These are phyloP conservation scores for Idaea biselata DNA, from an alignment of 2,888 invertebrate species.

Conservation along the genomic window DNA sequence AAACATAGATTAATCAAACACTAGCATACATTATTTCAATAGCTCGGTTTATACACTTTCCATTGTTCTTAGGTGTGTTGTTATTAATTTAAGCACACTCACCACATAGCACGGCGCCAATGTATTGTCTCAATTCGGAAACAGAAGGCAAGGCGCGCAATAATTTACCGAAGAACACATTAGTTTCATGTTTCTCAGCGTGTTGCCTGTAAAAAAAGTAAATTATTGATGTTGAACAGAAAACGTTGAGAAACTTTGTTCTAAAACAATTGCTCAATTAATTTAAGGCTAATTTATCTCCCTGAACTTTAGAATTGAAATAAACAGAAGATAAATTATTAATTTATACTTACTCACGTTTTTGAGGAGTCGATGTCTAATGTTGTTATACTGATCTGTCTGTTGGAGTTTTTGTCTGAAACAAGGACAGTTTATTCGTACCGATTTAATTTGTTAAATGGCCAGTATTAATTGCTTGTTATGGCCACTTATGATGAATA, in stretches of 20 bases:
- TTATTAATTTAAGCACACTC: constrained; percentile 33
- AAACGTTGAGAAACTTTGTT: background rate
- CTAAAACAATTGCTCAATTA: background rate
- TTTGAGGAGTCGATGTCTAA: constrained; percentile 56
- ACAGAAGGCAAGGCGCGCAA: constrained; percentile 39
- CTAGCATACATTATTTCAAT: background rate
- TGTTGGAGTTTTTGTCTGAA: constrained; percentile 47
- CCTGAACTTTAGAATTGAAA: background rate
- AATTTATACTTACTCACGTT: constrained; percentile 73
- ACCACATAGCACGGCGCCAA: constrained; percentile 60
- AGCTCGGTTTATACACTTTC: background rate
- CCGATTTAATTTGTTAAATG: background rate
- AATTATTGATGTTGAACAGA: background rate
- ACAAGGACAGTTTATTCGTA: background rate
- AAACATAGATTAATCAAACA: background rate
- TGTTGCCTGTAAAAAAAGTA: constrained; percentile 36
- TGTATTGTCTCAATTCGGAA: constrained; percentile 60
- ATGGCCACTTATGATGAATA: too few relatives aligned
- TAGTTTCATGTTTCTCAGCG: constrained; percentile 32
- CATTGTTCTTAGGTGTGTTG: constrained; percentile 24
- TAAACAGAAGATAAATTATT: constrained; percentile 16
- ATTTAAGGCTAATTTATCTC: background rate
- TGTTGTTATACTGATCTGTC: constrained; percentile 38
- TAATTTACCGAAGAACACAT: constrained; percentile 33
- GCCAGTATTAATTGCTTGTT: too few relatives aligned